A percentile compares a stretch with the other conserved stretches of the same genome.
phyloP scores from a whole-genome alignment of 1,140 invertebrate genomes.

The Sinella curviseta region DNA sequence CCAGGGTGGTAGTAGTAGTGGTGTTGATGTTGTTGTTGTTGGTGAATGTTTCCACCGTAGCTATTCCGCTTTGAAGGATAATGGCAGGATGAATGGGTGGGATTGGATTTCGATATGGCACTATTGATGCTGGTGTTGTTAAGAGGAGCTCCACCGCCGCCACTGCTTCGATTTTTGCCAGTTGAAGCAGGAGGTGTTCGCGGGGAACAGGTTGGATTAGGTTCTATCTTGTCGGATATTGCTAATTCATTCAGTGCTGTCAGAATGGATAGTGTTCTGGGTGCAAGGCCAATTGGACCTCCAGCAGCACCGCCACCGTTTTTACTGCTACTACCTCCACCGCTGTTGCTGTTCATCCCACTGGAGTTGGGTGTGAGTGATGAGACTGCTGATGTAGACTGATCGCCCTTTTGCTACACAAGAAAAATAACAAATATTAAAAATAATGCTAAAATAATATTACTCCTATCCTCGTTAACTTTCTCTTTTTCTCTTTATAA shows the following conservation, averaged over 20 bases:
- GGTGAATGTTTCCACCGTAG: background rate
- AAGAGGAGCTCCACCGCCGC: no score
- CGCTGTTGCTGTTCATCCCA: slow-evolving; percentile 2
- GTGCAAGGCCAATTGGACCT: slow-evolving; percentile 36
- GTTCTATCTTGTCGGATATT: slow-evolving; percentile 31
- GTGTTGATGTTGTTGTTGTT: background rate
- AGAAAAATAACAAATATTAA: background rate
- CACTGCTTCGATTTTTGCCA: background rate
- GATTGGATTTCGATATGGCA: background rate
- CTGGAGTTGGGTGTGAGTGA: slow-evolving; percentile 32
- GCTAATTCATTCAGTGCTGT: slow-evolving; percentile 44
- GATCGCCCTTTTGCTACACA: slow-evolving; percentile 33
- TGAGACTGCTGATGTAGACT: slow-evolving; percentile 33
- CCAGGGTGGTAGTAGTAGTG: background rate
- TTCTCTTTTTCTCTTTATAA: no score
- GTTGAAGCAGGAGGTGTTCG: background rate
- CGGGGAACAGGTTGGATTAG: slow-evolving; percentile 19
- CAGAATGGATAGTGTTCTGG: slow-evolving; percentile 40
- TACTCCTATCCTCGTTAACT: no score
- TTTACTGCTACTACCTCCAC: background rate
- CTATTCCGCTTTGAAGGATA: background rate
- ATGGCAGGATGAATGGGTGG: no score
- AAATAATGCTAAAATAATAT: background rate
- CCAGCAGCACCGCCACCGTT: background rate
- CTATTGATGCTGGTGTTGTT: background rate